Base-by-base conservation (phyloP, 2,113 vertebrate species). In the Plotosus lineatus region DNA sequence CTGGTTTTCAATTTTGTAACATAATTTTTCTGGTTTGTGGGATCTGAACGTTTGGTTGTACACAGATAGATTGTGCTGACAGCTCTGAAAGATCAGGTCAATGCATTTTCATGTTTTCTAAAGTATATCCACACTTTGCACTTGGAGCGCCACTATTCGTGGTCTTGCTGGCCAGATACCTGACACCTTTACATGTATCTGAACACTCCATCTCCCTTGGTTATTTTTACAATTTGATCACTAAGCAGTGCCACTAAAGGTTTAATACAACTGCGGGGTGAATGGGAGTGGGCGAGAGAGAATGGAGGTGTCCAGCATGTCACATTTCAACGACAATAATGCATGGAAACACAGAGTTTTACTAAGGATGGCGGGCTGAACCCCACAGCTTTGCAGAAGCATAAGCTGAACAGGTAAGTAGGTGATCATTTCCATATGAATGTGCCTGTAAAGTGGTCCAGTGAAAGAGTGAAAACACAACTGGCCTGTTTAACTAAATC, bases 351-450 rank as follows among this genome's bases (percentile, higher is more conserved):
- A 46, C 23, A 28, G 55, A 46, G 40, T 83, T 82, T 53, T 58
- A 58, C 68, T 53, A 53, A 9, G 28, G 69, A 48, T 73, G 23
- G 66, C 60, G 11, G 33, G 48, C 53, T 76, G 69, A 82, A 72
- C 80, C 76, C 74, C 40, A 51, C 12, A 36, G 71, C 66, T 79
- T 73, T 71, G 68, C 19, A 68, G 61, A 85, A 31, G 71, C 60
- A 75, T 40, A 78, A 46, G 48, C 81, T 6, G 75, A 81, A 76
- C 82, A 86, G 85, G 85, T 86, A 81, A 86, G 85, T 84, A 82
- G 85, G 46, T 55, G 74, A 65, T 73, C 61, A 86, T 86, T 86
- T 86, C 76, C 85, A 86, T 86, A 82, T 86, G 76, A 86, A 84
- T 86, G 51, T 76, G 72, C 68, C 51, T 79, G 61, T 66, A 82